Evolutionary conservation across 2,888 invertebrate species (phyloP), one percentile per base, ranked within the genome.

Genomic region (Caenorhabditis imperialis): DNA sequence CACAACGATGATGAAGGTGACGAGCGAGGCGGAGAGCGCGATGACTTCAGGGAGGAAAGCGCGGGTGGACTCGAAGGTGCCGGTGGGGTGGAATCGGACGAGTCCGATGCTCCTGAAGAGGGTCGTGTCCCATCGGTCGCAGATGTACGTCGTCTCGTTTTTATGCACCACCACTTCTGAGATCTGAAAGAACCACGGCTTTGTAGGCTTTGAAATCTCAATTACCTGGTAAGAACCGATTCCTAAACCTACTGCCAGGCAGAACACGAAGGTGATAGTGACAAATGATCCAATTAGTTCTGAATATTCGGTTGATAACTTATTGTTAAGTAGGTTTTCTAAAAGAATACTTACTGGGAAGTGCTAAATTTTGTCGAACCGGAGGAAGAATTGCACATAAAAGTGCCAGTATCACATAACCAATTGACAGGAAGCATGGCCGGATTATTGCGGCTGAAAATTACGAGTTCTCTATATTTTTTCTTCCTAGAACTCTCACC

Each of bases 371-470:
- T 5, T 47, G 50, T 14, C 70, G 61, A 51, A 81, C 77, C 5
- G 79, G 65, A 5, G 86, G 86, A 7, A 87, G 71, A 25, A 80
- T 54, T 7, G 84, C 83, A 45, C 77, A 75, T 16, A 85, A 20
- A 2, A 88, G 70, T 12, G 81, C 85, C 20, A 86, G 45, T 2
- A 87, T 25, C 12, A 85, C 79, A 51, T 87, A 87, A 6, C 78
- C 70, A 12, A 82, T 71, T n/a, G 86, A 85, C 23, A 87, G 33
- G 25, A 85, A 75, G 40, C 79, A 75, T 8, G 87, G 87, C 30
- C 87, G 74, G n/a, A 88, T 60, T 23, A 85, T 51, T n/a, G 84
- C 85, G 33, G 81, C 84, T 82, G 71, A 54, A 76, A 78, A 37
- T 37, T 16, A 12, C 1, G 10, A 23, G 23, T 2, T 23, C 45